Conservation (phyloP, 35 echinoderm and acorn worm species). For the Diadema setosum region DNA sequence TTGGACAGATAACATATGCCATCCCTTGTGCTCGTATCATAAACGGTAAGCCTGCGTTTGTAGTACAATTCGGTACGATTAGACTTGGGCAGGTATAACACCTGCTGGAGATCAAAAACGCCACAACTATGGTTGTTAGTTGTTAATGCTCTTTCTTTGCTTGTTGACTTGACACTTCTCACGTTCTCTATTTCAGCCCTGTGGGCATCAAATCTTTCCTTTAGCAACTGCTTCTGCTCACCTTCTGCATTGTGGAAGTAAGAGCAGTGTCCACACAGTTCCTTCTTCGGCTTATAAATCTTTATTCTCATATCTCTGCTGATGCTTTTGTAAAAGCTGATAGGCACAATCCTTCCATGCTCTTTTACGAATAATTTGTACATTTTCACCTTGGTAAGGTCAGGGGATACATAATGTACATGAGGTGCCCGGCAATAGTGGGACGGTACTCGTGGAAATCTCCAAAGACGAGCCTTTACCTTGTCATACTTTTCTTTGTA, state of each 20-base stretch:
- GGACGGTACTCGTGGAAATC: constrained; percentile 52
- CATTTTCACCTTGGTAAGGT: constrained; percentile 25
- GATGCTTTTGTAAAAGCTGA: not conserved
- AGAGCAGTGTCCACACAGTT: constrained; percentile 45
- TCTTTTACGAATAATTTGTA: constrained; percentile 28
- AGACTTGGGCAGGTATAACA: constrained; percentile 63
- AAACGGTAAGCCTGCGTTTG: constrained; percentile 59
- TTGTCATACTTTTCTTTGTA: not conserved
- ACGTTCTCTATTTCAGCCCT: constrained; percentile 25
- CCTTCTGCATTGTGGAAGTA: not conserved
- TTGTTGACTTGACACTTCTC: not conserved
- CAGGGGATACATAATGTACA: constrained; percentile 24
- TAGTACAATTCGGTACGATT: constrained; percentile 37
- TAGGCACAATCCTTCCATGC: not conserved
- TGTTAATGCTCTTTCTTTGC: not conserved
- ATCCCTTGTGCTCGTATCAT: constrained; percentile 20
- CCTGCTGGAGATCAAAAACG: constrained; percentile 64
- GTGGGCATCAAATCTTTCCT: not conserved
- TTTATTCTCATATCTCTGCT: constrained; percentile 21
- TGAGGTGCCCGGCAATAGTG: constrained; percentile 16
- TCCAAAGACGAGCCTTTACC: constrained; percentile 1
- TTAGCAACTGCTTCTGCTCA: not conserved
- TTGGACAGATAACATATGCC: constrained; percentile 45
- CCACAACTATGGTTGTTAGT: not conserved
- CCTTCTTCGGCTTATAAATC: constrained; percentile 56